Conservation (phyloP, 2,113 vertebrate genomes). For the Brachypteracias leptosomus region DNA sequence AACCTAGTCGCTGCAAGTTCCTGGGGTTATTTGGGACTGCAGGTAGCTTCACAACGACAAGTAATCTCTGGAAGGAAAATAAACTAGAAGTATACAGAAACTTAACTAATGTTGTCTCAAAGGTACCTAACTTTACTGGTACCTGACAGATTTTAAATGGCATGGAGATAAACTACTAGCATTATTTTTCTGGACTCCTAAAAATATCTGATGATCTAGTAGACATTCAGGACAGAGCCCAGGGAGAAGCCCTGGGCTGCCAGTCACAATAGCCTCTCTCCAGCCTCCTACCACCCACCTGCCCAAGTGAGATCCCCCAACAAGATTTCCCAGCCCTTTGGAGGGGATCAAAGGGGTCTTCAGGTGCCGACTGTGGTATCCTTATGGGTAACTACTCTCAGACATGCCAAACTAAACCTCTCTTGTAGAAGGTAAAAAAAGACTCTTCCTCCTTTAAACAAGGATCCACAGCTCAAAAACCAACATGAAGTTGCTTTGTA, state of each 20-base stretch:
- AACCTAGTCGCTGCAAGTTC: background rate
- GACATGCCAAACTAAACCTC: background rate
- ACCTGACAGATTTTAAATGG: background rate
- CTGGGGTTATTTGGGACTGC: background rate
- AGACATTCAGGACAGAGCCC: background rate
- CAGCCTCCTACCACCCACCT: background rate
- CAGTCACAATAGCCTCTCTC: background rate
- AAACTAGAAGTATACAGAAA: background rate
- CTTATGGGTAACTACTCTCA: background rate
- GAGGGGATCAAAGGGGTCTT: background rate
- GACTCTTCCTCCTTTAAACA: background rate
- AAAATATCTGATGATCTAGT: background rate
- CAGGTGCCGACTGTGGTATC: background rate
- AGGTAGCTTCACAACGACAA: background rate
- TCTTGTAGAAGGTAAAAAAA: background rate
- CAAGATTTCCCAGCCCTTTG: background rate
- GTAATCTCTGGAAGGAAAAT: background rate
- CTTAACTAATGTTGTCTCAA: background rate
- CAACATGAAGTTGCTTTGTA: background rate
- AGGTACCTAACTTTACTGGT: background rate
- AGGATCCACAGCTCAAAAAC: background rate
- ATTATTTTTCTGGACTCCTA: background rate
- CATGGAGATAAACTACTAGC: background rate
- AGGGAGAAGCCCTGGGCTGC: background rate
- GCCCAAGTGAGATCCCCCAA: fast-evolving